Evolutionary conservation across 2,797 vertebrate genomes (phyloP), one percentile per base, ranked within the genome.

Genomic region (Dendrocincla fuliginosa): DNA sequence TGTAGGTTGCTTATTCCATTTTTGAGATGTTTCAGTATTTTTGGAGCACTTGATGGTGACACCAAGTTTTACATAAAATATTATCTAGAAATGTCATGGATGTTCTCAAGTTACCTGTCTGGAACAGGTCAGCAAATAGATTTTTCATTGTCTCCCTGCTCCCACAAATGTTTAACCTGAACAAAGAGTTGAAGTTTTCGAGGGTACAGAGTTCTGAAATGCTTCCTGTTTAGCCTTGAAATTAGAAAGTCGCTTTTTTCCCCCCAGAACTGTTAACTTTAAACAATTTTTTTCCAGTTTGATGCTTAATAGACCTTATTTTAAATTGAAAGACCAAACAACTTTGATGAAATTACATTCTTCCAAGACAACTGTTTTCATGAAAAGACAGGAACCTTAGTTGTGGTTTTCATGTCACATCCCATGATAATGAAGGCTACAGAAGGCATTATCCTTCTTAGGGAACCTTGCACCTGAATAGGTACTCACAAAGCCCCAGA

Each of bases 351-450:
- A 81, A 65, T 56, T 55, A 41, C 44, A 25, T 86, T 93, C 68
- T 91, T 57, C 57, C 42, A 44, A 57, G 35, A 86, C 61, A 92
- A n/a, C 10, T 78, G 46, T 86, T 80, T 78, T 79, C 69, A 81
- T 88, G 47, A 69, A 88, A 91, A 90, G 56, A 19, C 13, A 17
- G 33, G 27, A 85, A 42, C 76, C 77, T 90, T 76, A 93, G 37
- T 42, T 93, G 83, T 76, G 70, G 84, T 84, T 95, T 95, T 76
- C 59, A 32, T 27, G 77, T 84, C 63, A 84, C 77, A 82, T 44
- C 55, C 25, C 67, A 76, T 39, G 33, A 76, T 90, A 89, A 94
- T 93, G 67, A 93, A 74, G n/a, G 47, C 70, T 81, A 57, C 28
- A 86, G 46, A 63, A 90, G 46, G 28, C 16, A 52, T 69, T 75